phyloP scores from a whole-genome alignment of 2,888 invertebrate species.

The Gastrophysa polygoni region DNA sequence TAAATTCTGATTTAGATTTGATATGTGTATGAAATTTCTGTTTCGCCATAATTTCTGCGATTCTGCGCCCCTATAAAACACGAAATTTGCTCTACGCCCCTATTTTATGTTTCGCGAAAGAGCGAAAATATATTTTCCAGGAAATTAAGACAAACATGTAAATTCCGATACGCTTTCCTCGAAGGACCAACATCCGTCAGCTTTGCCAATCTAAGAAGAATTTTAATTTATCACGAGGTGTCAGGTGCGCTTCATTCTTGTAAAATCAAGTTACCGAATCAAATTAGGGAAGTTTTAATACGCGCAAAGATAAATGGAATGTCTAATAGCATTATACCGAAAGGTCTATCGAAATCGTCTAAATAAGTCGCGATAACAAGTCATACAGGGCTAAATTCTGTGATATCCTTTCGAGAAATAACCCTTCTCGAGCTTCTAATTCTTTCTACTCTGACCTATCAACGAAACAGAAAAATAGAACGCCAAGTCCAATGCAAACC shows the following conservation, averaged over 20 bases:
- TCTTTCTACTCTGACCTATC: neutral
- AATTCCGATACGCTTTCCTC: neutral
- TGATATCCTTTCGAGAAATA: no score
- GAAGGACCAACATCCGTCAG: neutral
- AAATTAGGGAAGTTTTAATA: slow-evolving; percentile 13
- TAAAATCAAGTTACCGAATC: slow-evolving; percentile 1
- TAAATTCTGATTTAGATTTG: neutral
- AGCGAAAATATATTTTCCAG: neutral
- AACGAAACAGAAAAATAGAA: neutral
- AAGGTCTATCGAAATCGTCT: neutral
- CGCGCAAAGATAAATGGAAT: neutral
- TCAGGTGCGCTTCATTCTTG: neutral
- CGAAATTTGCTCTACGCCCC: neutral
- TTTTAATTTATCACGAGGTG: slow-evolving; percentile 7
- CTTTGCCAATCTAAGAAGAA: slow-evolving; percentile 5
- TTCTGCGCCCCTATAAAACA: neutral
- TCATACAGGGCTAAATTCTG: no score
- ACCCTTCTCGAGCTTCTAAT: neutral
- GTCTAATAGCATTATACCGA: neutral
- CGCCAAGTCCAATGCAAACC: neutral
- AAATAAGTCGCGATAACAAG: neutral
- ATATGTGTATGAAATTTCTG: neutral
- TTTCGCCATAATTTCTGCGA: neutral
- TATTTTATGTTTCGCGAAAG: neutral
- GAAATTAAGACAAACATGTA: neutral